Conservation (phyloP, 2,113 vertebrate genomes). For the Loxodonta africana region DNA sequence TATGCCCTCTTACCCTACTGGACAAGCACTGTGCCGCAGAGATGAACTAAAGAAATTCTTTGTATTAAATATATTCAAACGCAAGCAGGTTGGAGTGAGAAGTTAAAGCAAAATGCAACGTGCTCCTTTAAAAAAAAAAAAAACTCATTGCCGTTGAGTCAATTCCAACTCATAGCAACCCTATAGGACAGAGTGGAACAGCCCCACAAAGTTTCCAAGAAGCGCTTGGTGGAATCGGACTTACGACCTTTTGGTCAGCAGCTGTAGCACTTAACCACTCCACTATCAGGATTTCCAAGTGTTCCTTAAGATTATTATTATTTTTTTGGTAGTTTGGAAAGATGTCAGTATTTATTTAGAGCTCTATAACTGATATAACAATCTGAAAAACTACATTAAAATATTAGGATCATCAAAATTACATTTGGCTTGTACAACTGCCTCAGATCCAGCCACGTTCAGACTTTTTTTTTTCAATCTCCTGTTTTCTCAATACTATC, state of each 20-base stretch:
- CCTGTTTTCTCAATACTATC: background rate
- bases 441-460: background rate
- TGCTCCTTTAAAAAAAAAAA: background rate
- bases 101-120: background rate
- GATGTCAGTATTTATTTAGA: background rate
- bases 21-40: background rate
- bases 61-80: background rate
- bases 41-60: background rate
- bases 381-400: background rate
- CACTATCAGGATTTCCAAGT: background rate
- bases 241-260: too few relatives aligned
- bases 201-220: too few relatives aligned
- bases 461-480: slow-evolving; percentile 9
- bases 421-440: background rate
- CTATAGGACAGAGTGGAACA: too few relatives aligned
- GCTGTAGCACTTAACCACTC: too few relatives aligned
- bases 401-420: slow-evolving; percentile 9
- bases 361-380: background rate
- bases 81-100: background rate
- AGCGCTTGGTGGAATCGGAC: too few relatives aligned
- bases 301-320: background rate
- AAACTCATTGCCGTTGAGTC: too few relatives aligned
- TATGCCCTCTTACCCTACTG: background rate
- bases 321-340: background rate
- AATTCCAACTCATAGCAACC: too few relatives aligned